Percentiles rank a stretch among this genome's conserved stretches.
These are phyloP conservation scores for Selenia dentaria DNA, from an alignment of 2,888 invertebrate species.

Conservation along the genomic window DNA sequence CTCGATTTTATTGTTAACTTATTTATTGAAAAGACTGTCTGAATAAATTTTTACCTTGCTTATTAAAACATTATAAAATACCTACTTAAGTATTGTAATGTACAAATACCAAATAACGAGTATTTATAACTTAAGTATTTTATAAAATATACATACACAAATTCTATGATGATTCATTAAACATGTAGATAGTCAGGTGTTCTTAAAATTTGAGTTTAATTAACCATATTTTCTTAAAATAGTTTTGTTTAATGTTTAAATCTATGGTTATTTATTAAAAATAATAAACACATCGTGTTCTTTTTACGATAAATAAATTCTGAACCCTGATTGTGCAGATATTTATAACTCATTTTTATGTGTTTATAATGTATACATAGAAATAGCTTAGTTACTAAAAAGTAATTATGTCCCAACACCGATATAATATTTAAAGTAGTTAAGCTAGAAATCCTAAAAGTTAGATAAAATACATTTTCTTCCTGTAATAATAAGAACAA, in stretches of 20 bases:
- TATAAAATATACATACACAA: too few relatives aligned
- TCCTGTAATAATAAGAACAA: slow-evolving; percentile 9
- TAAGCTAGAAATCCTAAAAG: slow-evolving; percentile 25
- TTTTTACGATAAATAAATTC: too few relatives aligned
- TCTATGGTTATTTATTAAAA: too few relatives aligned
- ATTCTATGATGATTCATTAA: too few relatives aligned
- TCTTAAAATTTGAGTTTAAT: too few relatives aligned
- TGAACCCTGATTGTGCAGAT: too few relatives aligned
- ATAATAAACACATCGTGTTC: too few relatives aligned
- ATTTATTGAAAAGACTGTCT: slow-evolving; percentile 41
- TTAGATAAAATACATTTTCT: slow-evolving; percentile 14
- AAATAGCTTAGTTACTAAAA: neutral
- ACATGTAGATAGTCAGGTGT: too few relatives aligned
- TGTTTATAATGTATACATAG: neutral
- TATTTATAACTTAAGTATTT: too few relatives aligned
- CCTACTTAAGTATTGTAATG: slow-evolving; percentile 18
- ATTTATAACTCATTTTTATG: neutral
- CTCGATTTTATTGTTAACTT: slow-evolving; percentile 18
- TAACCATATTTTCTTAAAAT: too few relatives aligned
- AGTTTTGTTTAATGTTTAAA: too few relatives aligned
- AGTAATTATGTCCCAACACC: slow-evolving; percentile 17
- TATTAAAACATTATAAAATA: slow-evolving; percentile 10
- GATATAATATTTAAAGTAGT: slow-evolving; percentile 23
- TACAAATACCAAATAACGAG: neutral
- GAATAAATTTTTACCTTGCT: slow-evolving; percentile 24